Evolutionary conservation across 2,797 vertebrate genomes (phyloP), one percentile per base, ranked within the genome.

Genomic region (Anomalospiza imberbis): DNA sequence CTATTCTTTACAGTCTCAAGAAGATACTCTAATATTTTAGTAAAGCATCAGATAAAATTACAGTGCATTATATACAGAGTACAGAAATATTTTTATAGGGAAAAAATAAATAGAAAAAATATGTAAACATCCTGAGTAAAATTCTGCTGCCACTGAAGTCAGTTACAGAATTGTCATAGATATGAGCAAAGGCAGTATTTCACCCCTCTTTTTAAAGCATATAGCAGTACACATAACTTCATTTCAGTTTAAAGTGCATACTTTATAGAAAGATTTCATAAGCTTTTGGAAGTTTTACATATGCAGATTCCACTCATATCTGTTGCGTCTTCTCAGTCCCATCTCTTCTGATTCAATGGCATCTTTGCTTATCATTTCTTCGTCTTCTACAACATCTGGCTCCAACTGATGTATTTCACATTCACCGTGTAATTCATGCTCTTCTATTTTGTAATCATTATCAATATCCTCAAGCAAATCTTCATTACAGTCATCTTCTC

Each of bases 311-410:
- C 96, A 98, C 96, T 98, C 98, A 4, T 93, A 98, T 96, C 95
- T 97, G 95, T 97, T 98, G 83, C 99, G 98, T 85, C 98, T 97
- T 85, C 99, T 98, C 91, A 99, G 96, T 60, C 96, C 97, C 9
- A 91, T 96, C 32, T 72, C 93, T 44, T 89, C 95, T 44, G 90
- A 89, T 81, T 97, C 95, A 32, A 48, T 9, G 17, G 29, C 16
- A 70, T 82, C 94, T 67, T 70, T 76, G 34, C 62, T 70, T 57
- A 74, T 80, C 15, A 96, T 77, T 18, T 96, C 95, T 92, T 97
- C 97, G 15, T 95, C 72, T 93, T 97, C 88, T 48, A 86, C 74
- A 61, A 95, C 89, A 38, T 76, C 58, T 29, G 83, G 65, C 36
- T 97, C 96, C 89, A 98, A 96, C 15, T 95, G 94, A 40, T 95